Base-by-base conservation (phyloP, 2,797 vertebrate genomes). In the Luscinia megarhynchos region DNA sequence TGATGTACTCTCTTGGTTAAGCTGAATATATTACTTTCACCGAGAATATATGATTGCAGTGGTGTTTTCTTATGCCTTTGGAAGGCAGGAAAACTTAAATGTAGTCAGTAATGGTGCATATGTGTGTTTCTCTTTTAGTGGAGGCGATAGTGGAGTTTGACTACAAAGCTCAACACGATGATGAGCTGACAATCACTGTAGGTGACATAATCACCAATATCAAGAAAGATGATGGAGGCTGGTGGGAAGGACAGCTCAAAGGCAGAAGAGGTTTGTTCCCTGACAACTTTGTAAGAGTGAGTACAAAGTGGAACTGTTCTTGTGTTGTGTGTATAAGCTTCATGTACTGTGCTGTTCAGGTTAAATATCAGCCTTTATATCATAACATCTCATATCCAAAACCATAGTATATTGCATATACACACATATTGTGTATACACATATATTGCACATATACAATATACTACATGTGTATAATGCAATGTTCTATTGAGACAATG, bases 221-320 rank as follows among this genome's bases (percentile, higher is more conserved):
- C 97, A 99, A 98, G 95, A 99, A 99, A 94, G 99, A 99, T 95
- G 99, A 99, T 95, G 99, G 99, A 96, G 99, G 99, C 94, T 99
- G 99, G 99, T 99, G 99, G 99, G 99, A 99, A 97, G 99, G 99
- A 84, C 99, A 99, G 98, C 98, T 99, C 97, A 98, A 98, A 57
- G 99, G 99, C 97, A 99, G 99, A 95, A 98, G 99, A 98, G 99
- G 99, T 95, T 98, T 99, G 94, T 99, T 99, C 98, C 99, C 99
- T 77, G 99, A 99, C 98, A 99, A 99, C 98, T 99, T 99, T 97
- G 99, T 99, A 98, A 98, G 99, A 98, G 99, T 99, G 98, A 99
- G 99, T 99, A 98, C 96, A 98, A 98, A 97, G 97, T 97, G 94
- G 95, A 97, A 97, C 93, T 87, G 94, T 97, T 98, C 97, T 96